Percentiles rank a stretch among this genome's conserved stretches.
Evolutionary conservation across 2,888 invertebrate genomes (phyloP).

Genomic region (Drosophila affinis): DNA sequence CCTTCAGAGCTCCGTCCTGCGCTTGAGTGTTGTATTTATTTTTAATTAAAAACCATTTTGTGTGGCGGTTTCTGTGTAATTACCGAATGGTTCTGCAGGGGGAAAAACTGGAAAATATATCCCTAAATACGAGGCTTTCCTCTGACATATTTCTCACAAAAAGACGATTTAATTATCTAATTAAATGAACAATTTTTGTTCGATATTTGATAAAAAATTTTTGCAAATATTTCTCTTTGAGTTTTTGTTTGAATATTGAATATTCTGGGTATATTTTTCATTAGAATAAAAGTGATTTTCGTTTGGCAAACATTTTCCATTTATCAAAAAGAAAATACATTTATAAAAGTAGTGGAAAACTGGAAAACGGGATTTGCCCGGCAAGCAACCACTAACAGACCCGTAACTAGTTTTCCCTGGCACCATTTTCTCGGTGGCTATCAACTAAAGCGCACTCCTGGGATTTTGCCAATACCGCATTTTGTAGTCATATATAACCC

Average conservation of each 20-base stretch:
- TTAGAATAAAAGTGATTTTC: background rate
- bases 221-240: background rate
- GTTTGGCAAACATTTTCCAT: slow-evolving; percentile 9
- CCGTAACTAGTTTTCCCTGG: slow-evolving; percentile 63
- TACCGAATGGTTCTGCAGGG: slow-evolving; percentile 4
- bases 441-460: slow-evolving; percentile 72
- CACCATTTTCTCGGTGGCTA: slow-evolving; percentile 58
- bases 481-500: slow-evolving; percentile 69
- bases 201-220: no score
- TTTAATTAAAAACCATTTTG: slow-evolving; percentile 74
- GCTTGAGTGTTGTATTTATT: slow-evolving; percentile 60
- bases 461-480: slow-evolving; percentile 75
- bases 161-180: background rate
- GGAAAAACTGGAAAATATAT: background rate
- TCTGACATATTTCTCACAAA: background rate
- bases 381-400: slow-evolving; percentile 34
- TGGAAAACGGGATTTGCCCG: slow-evolving; percentile 3
- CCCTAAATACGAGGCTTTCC: no score
- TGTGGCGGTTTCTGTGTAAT: slow-evolving; percentile 16
- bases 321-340: slow-evolving; percentile 5
- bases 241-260: background rate
- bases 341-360: slow-evolving; percentile 6
- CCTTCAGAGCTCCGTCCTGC: background rate
- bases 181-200: background rate
- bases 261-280: background rate